phyloP scores from a whole-genome alignment of 2,113 vertebrate species.

The Physeter macrocephalus region DNA sequence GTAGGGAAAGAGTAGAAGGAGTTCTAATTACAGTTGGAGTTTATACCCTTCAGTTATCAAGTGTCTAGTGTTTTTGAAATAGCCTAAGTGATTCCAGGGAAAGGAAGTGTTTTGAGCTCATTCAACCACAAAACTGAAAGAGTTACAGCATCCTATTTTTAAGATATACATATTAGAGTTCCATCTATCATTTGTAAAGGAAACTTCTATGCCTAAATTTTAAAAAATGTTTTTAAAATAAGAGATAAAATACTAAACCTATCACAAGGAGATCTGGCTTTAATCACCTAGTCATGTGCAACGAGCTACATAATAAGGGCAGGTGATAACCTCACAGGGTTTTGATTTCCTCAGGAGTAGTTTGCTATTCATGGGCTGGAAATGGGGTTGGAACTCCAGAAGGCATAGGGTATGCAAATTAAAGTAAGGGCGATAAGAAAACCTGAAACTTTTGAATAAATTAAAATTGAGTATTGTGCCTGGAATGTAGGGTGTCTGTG shows the following conservation, averaged over 20 bases:
- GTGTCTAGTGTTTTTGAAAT: background rate
- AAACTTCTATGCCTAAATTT: background rate
- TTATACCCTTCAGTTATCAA: background rate
- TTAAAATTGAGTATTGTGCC: background rate
- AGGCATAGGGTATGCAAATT: background rate
- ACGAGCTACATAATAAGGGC: background rate
- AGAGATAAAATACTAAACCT: background rate
- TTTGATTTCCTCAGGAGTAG: background rate
- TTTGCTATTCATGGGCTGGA: background rate
- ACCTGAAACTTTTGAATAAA: background rate
- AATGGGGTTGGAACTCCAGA: background rate
- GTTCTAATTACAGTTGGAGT: background rate
- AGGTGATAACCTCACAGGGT: background rate
- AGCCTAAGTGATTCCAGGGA: background rate
- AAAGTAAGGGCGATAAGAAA: background rate
- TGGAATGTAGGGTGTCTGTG: background rate
- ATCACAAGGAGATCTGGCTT: background rate
- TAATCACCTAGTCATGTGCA: background rate
- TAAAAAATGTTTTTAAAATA: background rate
- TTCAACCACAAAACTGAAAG: background rate
- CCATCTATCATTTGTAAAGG: background rate
- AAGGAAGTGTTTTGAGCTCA: background rate
- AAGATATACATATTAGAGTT: background rate
- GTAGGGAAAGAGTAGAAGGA: background rate
- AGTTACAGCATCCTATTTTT: background rate